These are phyloP conservation scores for Athalia cordata DNA, from an alignment of 2,888 invertebrate genomes.

Conservation along the genomic window DNA sequence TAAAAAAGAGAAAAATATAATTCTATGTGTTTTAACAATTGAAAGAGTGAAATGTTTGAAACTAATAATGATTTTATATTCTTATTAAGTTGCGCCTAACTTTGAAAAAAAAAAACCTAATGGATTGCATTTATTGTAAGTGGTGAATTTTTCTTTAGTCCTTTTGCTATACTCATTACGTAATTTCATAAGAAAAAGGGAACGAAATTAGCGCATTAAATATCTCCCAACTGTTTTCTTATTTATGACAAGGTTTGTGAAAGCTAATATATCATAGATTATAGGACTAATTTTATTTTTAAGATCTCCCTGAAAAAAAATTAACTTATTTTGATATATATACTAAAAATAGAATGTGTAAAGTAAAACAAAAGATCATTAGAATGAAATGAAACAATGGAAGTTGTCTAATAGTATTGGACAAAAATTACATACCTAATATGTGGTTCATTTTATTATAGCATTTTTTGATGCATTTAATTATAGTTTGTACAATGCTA, in stretches of 20 bases:
- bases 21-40: conserved; percentile 34
- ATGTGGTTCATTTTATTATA: not conserved
- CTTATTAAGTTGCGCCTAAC: conserved; percentile 33
- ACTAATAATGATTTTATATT: conserved; percentile 50
- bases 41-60: conserved; percentile 44
- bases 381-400: not conserved
- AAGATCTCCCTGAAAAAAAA: conserved; percentile 34
- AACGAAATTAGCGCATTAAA: conserved; percentile 8
- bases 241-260: conserved; percentile 39
- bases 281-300: conserved; percentile 36
- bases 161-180: conserved; percentile 52
- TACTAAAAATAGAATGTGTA: conserved; percentile 10
- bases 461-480: conserved; percentile 6
- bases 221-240: conserved; percentile 18
- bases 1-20: not conserved
- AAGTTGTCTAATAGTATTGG: not conserved
- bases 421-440: not conserved
- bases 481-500: not conserved
- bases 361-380: conserved; percentile 1
- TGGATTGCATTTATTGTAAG: conserved; percentile 60
- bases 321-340: conserved; percentile 37
- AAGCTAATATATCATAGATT: conserved; percentile 39
- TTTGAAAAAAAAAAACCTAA: conserved; percentile 14
- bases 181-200: conserved; percentile 26
- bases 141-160: conserved; percentile 55